These are phyloP conservation scores for Seriola aureovittata DNA, from an alignment of 2,113 vertebrate genomes.

Conservation along the genomic window DNA sequence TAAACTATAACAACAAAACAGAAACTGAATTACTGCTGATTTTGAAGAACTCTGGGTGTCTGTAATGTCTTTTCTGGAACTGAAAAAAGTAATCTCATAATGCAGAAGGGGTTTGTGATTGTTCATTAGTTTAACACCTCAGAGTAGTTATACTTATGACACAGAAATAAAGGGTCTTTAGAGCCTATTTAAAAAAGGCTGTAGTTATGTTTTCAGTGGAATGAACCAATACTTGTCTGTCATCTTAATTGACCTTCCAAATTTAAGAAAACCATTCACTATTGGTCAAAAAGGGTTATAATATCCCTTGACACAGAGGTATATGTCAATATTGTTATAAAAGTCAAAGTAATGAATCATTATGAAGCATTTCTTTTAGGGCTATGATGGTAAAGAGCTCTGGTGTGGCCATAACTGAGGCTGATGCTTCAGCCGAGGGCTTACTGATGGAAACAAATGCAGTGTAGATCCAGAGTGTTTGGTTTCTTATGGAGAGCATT, in stretches of 20 bases:
- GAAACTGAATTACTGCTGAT: slow-evolving; percentile 20
- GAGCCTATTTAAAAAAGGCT: slow-evolving; percentile 6
- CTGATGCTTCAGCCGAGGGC: slow-evolving; percentile 33
- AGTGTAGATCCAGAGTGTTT: slow-evolving; percentile 30
- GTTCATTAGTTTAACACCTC: slow-evolving; percentile 49
- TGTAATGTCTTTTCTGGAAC: slow-evolving; percentile 7
- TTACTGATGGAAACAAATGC: slow-evolving; percentile 51
- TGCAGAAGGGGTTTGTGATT: slow-evolving; percentile 24
- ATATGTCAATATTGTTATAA: slow-evolving; percentile 26
- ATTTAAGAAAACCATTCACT: slow-evolving; percentile 14
- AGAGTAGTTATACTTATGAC: slow-evolving; percentile 11
- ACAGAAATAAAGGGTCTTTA: slow-evolving; percentile 16
- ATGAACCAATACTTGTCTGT: slow-evolving; percentile 12
- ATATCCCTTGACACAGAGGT: slow-evolving; percentile 1
- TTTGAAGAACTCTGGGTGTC: slow-evolving; percentile 12
- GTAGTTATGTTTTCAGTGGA: slow-evolving; percentile 24
- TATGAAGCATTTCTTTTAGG: slow-evolving; percentile 27
- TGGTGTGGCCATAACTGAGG: slow-evolving; percentile 20
- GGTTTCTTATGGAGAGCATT: slow-evolving; percentile 48
- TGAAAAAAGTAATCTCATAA: slow-evolving; percentile 7
- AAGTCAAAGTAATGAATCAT: slow-evolving; percentile 23
- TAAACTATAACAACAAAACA: slow-evolving; percentile 31
- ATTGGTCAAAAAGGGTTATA: slow-evolving; percentile 4
- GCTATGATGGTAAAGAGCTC: slow-evolving; percentile 6
- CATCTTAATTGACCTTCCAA: neutral